Base-by-base conservation (phyloP, 1,140 invertebrate genomes). In the Drosophila ohnishii region DNA sequence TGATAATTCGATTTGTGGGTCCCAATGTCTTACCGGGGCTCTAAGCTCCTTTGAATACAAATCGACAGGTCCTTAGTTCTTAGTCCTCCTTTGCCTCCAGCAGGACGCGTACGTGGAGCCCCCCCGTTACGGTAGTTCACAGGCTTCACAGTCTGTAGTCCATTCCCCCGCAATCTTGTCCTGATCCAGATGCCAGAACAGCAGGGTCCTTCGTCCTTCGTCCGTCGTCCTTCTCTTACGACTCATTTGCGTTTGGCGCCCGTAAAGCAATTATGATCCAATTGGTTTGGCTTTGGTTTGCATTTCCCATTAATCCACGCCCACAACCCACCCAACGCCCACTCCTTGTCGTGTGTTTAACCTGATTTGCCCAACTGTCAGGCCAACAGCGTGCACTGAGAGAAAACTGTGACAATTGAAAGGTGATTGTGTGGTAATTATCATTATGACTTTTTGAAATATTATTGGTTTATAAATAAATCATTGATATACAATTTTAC, bases 261-360 rank as follows among this genome's bases (percentile, higher is more conserved):
- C 83, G 75, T 85, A 86, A 87, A 87, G 83, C 83, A 87, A 86
- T 86, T 86, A 86, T 87, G 83, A 86, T 84, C 83, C 83, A 86
- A 86, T 87, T 86, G 82, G 78, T 73, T 80, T 77, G 73, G 67
- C 79, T 82, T 77, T 74, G 74, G 78, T 73, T 76, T 86, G 70
- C 77, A 79, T 69, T 55, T 56, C 47, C 60, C 40, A 42, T 40
- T 35, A 34, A 42, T 32, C 34, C 37, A 40, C 69, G 30, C 19
- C 42, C 47, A 39, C 28, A 22, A 10, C 44, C 35, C 35, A 37
- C 11, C 35, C 35, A 37, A 13, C 28, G 22, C 35, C 34, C 28
- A 32, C 32, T 74, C 44, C 75, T 78, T 65, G 65, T 74, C 78
- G 67, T 87, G 72, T 84, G 65, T 87, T 87, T 89, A 83, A 84